Percentiles rank a stretch among this genome's conserved stretches.
Conservation (phyloP, 2,113 vertebrate genomes). For the pig (Sus scrofa) region T2T-Sscrofa CM000817.6:89116001-89116500, state of each 20-base stretch:
- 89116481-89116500: conserved; percentile 40
- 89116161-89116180: neutral
- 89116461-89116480: neutral
- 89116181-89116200: neutral
- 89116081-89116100: neutral
- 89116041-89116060: neutral
- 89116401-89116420: neutral
- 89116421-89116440: neutral
- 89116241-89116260: neutral
- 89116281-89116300: neutral
- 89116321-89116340: neutral
- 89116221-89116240: conserved; percentile 21
- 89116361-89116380: neutral
- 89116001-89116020: neutral
- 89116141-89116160: neutral
- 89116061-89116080: neutral
- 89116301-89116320: neutral
- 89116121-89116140: neutral
- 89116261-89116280: neutral
- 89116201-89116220: neutral
- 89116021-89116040: neutral
- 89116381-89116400: neutral
- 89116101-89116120: neutral
- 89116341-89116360: neutral
- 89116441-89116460: neutral